Conservation (phyloP, 2,113 vertebrate genomes). For the Halichoeres trimaculatus region DNA sequence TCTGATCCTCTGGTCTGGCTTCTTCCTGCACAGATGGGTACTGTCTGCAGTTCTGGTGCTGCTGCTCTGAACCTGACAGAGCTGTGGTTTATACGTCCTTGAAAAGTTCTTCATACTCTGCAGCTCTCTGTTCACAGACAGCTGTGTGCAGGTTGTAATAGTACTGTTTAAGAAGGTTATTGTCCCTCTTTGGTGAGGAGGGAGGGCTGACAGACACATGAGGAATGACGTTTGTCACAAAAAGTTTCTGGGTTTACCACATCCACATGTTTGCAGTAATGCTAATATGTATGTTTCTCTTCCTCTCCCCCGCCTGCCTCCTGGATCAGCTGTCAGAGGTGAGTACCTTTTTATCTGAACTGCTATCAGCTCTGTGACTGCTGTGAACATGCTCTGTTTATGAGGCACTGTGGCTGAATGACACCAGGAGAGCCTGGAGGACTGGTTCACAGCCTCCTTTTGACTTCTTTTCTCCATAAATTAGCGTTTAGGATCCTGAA, state of each 20-base stretch:
- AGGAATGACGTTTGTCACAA: too few species aligned
- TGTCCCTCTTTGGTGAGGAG: too few species aligned
- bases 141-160: too few species aligned
- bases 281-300: not conserved
- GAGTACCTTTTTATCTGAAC: slow-evolving; percentile 1
- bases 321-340: slow-evolving; percentile 36
- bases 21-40: too few species aligned
- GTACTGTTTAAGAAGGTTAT: too few species aligned
- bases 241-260: not conserved
- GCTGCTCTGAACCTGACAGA: too few species aligned
- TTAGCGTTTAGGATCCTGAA: slow-evolving; percentile 31
- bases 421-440: slow-evolving; percentile 12
- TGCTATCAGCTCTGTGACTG: slow-evolving; percentile 15
- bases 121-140: too few species aligned
- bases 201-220: too few species aligned
- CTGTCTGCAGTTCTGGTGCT: too few species aligned
- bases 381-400: slow-evolving; percentile 30
- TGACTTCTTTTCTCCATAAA: slow-evolving; percentile 16
- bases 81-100: too few species aligned
- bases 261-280: not conserved
- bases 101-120: too few species aligned
- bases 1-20: too few species aligned
- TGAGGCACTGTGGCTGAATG: slow-evolving; percentile 7
- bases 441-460: slow-evolving; percentile 7
- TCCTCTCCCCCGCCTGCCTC: not conserved